Base-by-base conservation (phyloP, 1,140 invertebrate species). In the Hylyphantes graminicola region DNA sequence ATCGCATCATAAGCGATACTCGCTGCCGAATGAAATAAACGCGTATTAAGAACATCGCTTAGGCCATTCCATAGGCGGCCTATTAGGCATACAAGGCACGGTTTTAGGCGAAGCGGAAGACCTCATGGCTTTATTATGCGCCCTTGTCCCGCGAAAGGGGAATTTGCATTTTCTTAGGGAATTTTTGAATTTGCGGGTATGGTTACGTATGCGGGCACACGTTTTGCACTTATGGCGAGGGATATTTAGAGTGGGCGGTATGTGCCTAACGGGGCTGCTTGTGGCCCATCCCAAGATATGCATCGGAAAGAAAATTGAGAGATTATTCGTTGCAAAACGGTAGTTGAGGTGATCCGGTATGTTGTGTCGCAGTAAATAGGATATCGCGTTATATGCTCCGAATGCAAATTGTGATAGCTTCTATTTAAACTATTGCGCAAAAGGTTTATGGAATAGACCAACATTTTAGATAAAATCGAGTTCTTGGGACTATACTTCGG, bases 101-200 rank as follows among this genome's bases (percentile, higher is more conserved):
- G 79, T 73, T 72, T 81, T 51, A 70, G 50, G 35, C 17, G 19
- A n/a, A 63, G 48, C 35, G 65, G 13, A n/a, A 53, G 50, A 17
- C 50, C 70, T 83, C 80, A 83, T 83, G 80, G 80, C 59, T 83
- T 83, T 83, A 83, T 83, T 83, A 83, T 83, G 80, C 80, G 50
- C 57, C 48, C 15, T 35, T 35, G 35, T 35, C 35, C 35, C 5
- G 21, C 5, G 50, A 35, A 51, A 48, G 59, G 68, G 17, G 17
- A 83, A 83, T 83, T 83, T 83, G 80, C 80, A 83, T 83, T 83
- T 83, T 75, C 67, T 67, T 48, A 70, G 15, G 12, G 8, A 17
- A 17, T 53, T 15, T 35, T 15, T 35, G 63, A 53, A 80, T 13
- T 21, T 12, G 67, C 2, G 51, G 64, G 53, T 70, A n/a, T 55